phyloP scores from a whole-genome alignment of 2,888 invertebrate genomes.

The Tanypteryx hageni region DNA sequence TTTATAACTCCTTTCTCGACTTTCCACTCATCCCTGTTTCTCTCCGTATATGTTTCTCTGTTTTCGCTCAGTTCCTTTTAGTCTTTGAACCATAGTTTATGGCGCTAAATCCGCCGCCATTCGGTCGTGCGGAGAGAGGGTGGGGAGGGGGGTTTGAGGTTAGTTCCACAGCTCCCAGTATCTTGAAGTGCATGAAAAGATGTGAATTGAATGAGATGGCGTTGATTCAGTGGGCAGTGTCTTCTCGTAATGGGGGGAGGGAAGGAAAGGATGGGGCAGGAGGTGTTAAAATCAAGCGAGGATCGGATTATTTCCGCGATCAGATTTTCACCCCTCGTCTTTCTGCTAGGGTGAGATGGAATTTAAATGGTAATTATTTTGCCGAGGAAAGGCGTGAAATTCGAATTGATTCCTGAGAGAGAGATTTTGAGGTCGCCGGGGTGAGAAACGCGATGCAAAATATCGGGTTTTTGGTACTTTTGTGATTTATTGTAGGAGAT shows the following conservation, averaged over 20 bases:
- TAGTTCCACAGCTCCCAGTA: not conserved
- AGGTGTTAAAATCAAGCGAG: not conserved
- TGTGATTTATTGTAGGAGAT: too few species aligned
- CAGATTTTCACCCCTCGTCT: not conserved
- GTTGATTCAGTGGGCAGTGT: constrained; percentile 38
- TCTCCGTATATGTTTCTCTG: too few species aligned
- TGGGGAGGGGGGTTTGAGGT: not conserved
- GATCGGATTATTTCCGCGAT: not conserved
- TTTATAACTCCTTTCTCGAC: not conserved
- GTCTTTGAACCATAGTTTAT: not conserved
- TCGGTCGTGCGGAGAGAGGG: not conserved
- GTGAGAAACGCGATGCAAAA: too few species aligned
- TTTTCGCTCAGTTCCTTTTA: not conserved
- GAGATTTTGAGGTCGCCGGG: too few species aligned
- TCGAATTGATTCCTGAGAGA: too few species aligned
- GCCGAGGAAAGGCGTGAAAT: too few species aligned
- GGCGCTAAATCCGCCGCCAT: not conserved
- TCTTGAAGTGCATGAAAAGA: constrained; percentile 28
- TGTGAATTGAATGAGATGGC: constrained; percentile 31
- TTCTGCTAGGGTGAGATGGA: too few species aligned
- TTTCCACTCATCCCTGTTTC: not conserved
- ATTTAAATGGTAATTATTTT: too few species aligned
- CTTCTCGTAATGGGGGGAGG: not conserved
- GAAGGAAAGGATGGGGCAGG: too few species aligned
- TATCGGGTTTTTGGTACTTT: too few species aligned